These are phyloP conservation scores for Euzophera pinguis DNA, from an alignment of 2,888 invertebrate genomes.

Conservation along the genomic window DNA sequence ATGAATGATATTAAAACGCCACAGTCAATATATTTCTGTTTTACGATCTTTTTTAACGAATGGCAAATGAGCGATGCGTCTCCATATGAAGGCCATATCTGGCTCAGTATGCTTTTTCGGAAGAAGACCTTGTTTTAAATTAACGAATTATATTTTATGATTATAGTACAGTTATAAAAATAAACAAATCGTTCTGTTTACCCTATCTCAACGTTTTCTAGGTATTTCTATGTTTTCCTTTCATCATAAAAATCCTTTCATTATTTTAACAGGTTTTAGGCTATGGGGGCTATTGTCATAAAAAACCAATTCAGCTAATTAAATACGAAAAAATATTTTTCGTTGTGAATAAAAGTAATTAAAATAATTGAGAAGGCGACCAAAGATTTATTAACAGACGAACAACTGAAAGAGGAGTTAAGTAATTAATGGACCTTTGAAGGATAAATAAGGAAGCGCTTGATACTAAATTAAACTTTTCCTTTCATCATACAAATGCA, in stretches of 20 bases:
- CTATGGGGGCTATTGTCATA: neutral
- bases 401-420: conserved; percentile 19
- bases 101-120: too few relatives aligned
- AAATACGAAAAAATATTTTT: conserved; percentile 15
- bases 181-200: too few relatives aligned
- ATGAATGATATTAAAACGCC: neutral
- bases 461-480: neutral
- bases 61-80: too few relatives aligned
- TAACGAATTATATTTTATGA: too few relatives aligned
- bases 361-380: conserved; percentile 29
- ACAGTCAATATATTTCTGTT: too few relatives aligned
- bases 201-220: too few relatives aligned
- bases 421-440: conserved; percentile 28
- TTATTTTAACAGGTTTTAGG: neutral
- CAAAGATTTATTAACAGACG: conserved; percentile 31
- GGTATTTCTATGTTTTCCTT: too few relatives aligned
- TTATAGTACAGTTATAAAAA: too few relatives aligned
- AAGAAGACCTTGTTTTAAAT: too few relatives aligned
- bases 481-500: neutral
- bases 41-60: too few relatives aligned
- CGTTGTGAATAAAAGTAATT: conserved; percentile 28
- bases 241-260: too few relatives aligned
- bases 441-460: neutral
- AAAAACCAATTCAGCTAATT: neutral
- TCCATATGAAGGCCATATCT: too few relatives aligned